These are phyloP conservation scores for Zoanthus sansibaricus DNA, from an alignment of 92 coral and sea anemone species.

Conservation along the genomic window DNA sequence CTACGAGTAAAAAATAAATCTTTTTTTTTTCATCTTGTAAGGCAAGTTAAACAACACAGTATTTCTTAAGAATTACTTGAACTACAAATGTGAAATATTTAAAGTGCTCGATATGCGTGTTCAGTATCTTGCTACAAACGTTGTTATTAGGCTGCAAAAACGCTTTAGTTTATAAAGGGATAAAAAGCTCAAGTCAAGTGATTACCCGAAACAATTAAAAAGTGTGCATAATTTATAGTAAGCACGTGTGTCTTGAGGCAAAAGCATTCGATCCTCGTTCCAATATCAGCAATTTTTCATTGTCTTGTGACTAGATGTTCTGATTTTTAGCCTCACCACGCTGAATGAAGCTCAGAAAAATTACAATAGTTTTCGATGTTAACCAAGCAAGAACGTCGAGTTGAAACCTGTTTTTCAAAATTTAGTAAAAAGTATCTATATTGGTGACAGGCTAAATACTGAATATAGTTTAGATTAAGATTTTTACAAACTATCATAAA, in stretches of 20 bases:
- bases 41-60: too few species aligned
- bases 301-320: not conserved
- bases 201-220: slow-evolving; percentile 12
- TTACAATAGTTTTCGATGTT: not conserved
- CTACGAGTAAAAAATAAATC: too few species aligned
- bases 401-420: not conserved
- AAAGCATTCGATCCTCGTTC: slow-evolving; percentile 10
- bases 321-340: slow-evolving; percentile 21
- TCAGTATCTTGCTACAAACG: not conserved
- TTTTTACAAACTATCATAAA: too few species aligned
- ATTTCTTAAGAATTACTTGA: too few species aligned
- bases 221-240: slow-evolving; percentile 19
- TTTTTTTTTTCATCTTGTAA: too few species aligned
- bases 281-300: slow-evolving; percentile 13
- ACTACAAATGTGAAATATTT: not conserved
- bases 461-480: too few species aligned
- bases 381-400: not conserved
- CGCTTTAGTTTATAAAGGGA: slow-evolving; percentile 18
- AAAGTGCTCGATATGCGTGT: not conserved
- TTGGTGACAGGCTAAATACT: not conserved
- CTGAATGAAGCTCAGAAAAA: not conserved
- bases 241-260: slow-evolving; percentile 28
- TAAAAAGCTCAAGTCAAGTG: slow-evolving; percentile 33
- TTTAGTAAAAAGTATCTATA: not conserved
- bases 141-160: not conserved